Evolutionary conservation across 2,113 vertebrate species (phyloP).

Genomic region (Psammodynastes pulverulentus): DNA sequence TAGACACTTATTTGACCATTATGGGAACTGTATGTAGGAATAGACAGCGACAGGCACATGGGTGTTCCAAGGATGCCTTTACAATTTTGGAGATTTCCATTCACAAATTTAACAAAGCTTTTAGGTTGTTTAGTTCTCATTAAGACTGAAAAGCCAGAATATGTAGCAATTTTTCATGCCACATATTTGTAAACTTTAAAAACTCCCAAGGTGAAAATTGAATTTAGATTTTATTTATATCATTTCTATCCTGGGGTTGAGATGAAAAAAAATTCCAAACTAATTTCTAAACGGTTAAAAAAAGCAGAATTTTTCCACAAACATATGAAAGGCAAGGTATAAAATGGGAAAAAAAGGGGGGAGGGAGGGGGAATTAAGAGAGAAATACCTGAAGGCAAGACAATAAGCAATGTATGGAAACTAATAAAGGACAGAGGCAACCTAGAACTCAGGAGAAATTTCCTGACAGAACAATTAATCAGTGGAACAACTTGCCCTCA

Average conservation of each 20-base stretch:
- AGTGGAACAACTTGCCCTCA: no score
- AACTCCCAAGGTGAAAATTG: neutral
- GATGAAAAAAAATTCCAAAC: neutral
- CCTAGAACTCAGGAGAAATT: no score
- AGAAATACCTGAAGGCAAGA: no score
- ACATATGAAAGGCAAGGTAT: neutral
- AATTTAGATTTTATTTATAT: neutral
- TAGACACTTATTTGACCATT: neutral
- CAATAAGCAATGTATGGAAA: no score
- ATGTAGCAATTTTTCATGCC: neutral
- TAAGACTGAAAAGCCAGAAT: neutral
- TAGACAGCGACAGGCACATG: neutral
- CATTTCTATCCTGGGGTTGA: neutral
- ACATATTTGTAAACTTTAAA: constrained; percentile 2
- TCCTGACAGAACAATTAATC: no score
- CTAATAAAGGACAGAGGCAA: no score
- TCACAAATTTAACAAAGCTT: neutral
- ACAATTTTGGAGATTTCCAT: neutral
- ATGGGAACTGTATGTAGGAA: neutral
- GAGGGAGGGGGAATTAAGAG: neutral
- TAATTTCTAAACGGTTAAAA: neutral
- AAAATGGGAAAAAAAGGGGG: neutral
- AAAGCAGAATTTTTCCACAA: neutral
- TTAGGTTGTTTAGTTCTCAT: fast-evolving
- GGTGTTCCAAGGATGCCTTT: neutral